phyloP scores from a whole-genome alignment of 2,797 vertebrate genomes.

The Neopelma chrysocephalum region DNA sequence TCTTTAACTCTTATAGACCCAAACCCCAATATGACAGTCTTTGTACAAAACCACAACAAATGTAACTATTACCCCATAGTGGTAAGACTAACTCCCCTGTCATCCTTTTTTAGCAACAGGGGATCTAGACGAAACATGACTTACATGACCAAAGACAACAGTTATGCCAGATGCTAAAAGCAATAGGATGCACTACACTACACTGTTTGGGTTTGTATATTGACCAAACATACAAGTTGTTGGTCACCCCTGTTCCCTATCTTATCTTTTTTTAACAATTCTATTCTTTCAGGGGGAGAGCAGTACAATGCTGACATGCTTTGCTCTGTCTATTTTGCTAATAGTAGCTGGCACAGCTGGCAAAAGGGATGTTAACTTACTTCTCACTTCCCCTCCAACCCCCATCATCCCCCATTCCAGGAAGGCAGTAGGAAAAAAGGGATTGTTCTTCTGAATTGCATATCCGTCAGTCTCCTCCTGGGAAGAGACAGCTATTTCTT shows the following conservation, averaged over 20 bases:
- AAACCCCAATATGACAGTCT: neutral
- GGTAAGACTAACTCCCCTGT: neutral
- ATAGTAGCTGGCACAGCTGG: neutral
- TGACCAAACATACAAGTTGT: neutral
- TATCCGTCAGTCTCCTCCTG: conserved; percentile 34
- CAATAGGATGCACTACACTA: neutral
- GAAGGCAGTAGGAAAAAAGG: conserved; percentile 19
- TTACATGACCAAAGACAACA: neutral
- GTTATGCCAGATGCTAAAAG: neutral
- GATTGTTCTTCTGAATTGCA: conserved; percentile 49
- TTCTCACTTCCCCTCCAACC: neutral
- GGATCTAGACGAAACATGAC: neutral
- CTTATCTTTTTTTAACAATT: neutral
- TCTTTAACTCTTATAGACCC: neutral
- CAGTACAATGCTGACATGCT: neutral
- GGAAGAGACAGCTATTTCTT: conserved; percentile 52
- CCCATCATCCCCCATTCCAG: neutral
- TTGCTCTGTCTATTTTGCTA: neutral
- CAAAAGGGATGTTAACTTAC: conserved; percentile 11
- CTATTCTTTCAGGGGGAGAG: neutral
- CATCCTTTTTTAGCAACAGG: neutral
- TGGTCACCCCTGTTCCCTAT: neutral
- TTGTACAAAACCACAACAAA: neutral
- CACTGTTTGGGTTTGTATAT: neutral
- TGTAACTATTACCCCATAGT: neutral